These are phyloP conservation scores for Drosophila gunungcola DNA, from an alignment of 1,140 invertebrate genomes.

Conservation along the genomic window DNA sequence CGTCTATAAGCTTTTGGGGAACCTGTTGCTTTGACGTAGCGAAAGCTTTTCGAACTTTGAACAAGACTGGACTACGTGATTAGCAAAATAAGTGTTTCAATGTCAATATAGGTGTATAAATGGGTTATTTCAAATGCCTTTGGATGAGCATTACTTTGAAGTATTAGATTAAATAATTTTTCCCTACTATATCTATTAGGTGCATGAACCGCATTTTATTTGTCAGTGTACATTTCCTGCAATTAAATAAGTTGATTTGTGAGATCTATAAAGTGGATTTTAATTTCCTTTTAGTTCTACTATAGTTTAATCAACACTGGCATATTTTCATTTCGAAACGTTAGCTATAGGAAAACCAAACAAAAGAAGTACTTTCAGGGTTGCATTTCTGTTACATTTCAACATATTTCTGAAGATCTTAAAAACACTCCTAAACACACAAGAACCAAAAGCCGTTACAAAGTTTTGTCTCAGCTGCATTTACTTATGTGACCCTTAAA, in stretches of 20 bases:
- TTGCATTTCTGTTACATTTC: not conserved
- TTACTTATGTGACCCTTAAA: constrained; percentile 6
- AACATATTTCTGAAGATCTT: not conserved
- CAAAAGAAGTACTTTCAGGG: not conserved
- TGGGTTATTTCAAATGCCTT: not conserved
- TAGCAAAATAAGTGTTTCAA: constrained; percentile 7
- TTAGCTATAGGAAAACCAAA: no score
- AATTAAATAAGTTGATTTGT: no score
- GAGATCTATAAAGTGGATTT: no score
- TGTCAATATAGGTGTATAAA: not conserved
- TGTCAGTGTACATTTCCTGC: no score
- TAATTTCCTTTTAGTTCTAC: no score
- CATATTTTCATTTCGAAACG: no score
- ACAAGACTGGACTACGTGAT: constrained; percentile 11
- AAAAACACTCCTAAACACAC: not conserved
- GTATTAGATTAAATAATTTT: not conserved
- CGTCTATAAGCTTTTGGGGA: constrained; percentile 21
- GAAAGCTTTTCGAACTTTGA: constrained; percentile 21
- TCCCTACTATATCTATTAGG: not conserved
- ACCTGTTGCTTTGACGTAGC: constrained; percentile 42
- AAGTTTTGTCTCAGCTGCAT: constrained; percentile 32
- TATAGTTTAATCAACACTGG: no score
- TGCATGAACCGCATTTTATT: not conserved
- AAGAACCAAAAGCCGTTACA: constrained; percentile 29
- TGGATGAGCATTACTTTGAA: not conserved